Evolutionary conservation across 2,888 invertebrate species (phyloP), one percentile per base, ranked within the genome.

Genomic region (Laspeyria flexula): DNA sequence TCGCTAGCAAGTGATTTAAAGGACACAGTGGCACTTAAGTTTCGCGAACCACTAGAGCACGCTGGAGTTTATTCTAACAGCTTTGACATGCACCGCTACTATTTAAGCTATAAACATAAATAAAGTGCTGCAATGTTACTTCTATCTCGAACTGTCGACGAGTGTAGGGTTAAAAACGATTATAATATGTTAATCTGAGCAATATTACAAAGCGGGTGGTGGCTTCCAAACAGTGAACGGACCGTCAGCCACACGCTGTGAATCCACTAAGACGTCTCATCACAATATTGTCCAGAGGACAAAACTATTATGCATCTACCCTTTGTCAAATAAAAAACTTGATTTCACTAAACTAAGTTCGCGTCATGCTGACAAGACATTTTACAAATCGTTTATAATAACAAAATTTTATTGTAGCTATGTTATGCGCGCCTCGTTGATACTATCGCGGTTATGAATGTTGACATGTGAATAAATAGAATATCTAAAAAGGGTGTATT

Each of bases 291-390:
- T 82, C 73, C 72, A 70, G 60, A 69, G 76, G 88, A 89, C 86
- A 84, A 77, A 81, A 85, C 86, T 81, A 86, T 90, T 84, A 82
- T 78, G 7, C 1, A 64, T 43, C 57, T 68, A 80, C 69, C 78
- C 73, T 78, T 81, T 82, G 68, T 71, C 63, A 59, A 58, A 60
- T 64, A 81, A 83, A 83, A 79, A 79, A 74, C 50, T 61, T 75
- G 66, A 81, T 85, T 83, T 81, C 70, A 81, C 76, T 79, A 68
- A 77, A 72, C 70, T 70, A 60, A 73, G 70, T 75, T 81, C 82
- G 80, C 75, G 81, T 92, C 92, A 91, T 86, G 92, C 92, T 92
- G 92, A 92, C 90, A 90, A 78, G 70, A 81, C 89, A 80, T 90
- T 85, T 88, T 76, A 86, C 84, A 84, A 84, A 83, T 86, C 88